Conservation (phyloP, 2,888 invertebrate genomes). For the Drosophila conformis region DNA sequence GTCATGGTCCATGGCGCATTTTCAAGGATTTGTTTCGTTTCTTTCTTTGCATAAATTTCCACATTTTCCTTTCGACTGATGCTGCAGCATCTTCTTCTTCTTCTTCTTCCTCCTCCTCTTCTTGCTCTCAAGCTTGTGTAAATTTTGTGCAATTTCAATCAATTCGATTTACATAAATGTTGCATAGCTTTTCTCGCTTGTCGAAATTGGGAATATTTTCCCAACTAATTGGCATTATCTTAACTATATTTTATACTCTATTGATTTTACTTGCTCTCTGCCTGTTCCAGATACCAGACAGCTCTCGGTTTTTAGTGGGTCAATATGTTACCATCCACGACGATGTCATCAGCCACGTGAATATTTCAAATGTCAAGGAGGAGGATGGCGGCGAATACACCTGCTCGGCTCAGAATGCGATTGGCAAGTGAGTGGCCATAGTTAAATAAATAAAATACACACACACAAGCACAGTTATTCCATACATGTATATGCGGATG, state of each 20-base stretch:
- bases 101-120: too few species aligned
- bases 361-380: conserved; percentile 93
- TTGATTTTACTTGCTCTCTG: background rate
- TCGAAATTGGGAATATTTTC: conserved; percentile 15
- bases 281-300: conserved; percentile 84
- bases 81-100: conserved; percentile 2
- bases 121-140: conserved; percentile 40
- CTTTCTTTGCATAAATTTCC: conserved; percentile 78
- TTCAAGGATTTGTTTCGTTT: conserved; percentile 74
- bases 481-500: background rate
- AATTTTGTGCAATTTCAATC: conserved; percentile 77
- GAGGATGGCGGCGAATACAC: conserved; percentile 96
- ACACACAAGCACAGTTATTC: conserved; percentile 12
- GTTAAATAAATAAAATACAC: conserved; percentile 61
- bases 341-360: conserved; percentile 96
- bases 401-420: conserved; percentile 93
- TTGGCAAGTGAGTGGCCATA: conserved; percentile 87
- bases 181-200: conserved; percentile 39
- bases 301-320: conserved; percentile 93
- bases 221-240: conserved; percentile 57
- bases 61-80: conserved; percentile 59
- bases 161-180: conserved; percentile 78
- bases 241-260: conserved; percentile 10
- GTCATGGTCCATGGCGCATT: conserved; percentile 50
- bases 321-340: conserved; percentile 96